phyloP scores from a whole-genome alignment of 2,888 invertebrate genomes.

The Ypsolopha sequella region DNA sequence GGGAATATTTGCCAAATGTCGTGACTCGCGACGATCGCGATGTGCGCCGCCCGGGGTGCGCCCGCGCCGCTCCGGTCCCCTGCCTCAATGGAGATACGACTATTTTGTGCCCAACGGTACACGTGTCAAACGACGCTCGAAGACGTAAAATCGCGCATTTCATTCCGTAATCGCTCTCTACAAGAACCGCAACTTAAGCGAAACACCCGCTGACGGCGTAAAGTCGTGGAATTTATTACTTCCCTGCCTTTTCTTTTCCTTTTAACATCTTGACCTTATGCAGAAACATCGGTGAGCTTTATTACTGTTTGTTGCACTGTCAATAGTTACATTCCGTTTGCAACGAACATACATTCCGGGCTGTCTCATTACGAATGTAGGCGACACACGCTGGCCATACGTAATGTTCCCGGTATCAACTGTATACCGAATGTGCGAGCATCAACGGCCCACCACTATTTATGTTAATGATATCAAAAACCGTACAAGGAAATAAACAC shows the following conservation, averaged over 20 bases:
- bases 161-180: slow-evolving; percentile 24
- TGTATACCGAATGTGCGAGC: slow-evolving; percentile 47
- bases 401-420: slow-evolving; percentile 26
- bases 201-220: slow-evolving; percentile 21
- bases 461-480: slow-evolving; percentile 65
- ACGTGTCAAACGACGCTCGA: slow-evolving; percentile 41
- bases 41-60: slow-evolving; percentile 62
- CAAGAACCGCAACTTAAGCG: slow-evolving; percentile 9
- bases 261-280: slow-evolving; percentile 9
- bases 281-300: background rate
- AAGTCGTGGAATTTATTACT: slow-evolving; percentile 24
- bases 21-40: slow-evolving; percentile 67
- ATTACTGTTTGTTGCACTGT: background rate
- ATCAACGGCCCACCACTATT: slow-evolving; percentile 47
- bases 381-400: slow-evolving; percentile 5
- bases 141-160: slow-evolving; percentile 34
- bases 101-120: slow-evolving; percentile 58
- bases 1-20: slow-evolving; percentile 67
- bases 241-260: slow-evolving; percentile 8
- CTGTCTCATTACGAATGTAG: slow-evolving; percentile 7
- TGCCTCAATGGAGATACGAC: slow-evolving; percentile 58
- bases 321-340: background rate
- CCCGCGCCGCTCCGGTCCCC: slow-evolving; percentile 29
- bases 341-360: background rate
- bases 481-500: slow-evolving; percentile 64